A percentile compares a stretch with the other conserved stretches of the same genome.
phyloP scores from a whole-genome alignment of 2,888 invertebrate genomes.

The Thereva nobilitata region DNA sequence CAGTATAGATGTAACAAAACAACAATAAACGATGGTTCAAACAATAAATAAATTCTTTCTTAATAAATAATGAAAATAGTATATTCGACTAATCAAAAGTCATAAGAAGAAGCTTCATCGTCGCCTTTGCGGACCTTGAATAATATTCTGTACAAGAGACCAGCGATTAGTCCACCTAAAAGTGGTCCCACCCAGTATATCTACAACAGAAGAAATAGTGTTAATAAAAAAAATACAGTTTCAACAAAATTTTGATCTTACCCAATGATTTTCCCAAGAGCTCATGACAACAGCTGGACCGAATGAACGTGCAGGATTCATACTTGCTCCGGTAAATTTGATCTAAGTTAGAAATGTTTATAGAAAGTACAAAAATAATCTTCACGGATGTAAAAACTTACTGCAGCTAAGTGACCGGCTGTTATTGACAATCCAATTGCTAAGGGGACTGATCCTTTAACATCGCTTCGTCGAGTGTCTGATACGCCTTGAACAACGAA shows the following conservation, averaged over 20 bases:
- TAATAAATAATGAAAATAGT: neutral
- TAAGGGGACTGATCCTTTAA: constrained; percentile 82
- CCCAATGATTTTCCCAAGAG: constrained; percentile 81
- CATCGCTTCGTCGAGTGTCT: constrained; percentile 76
- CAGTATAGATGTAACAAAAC: too few relatives aligned
- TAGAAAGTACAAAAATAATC: neutral
- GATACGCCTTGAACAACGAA: constrained; percentile 85
- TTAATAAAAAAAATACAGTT: neutral
- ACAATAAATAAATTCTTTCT: too few relatives aligned
- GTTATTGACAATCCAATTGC: constrained; percentile 87
- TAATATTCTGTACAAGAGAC: constrained; percentile 71
- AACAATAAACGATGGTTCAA: too few relatives aligned
- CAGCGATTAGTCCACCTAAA: constrained; percentile 74
- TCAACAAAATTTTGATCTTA: constrained; percentile 54
- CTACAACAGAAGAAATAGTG: constrained; percentile 55
- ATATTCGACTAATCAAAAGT: constrained; percentile 63
- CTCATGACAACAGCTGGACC: constrained; percentile 83
- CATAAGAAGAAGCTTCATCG: constrained; percentile 75
- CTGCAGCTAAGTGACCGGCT: constrained; percentile 82
- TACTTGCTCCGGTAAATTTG: constrained; percentile 82
- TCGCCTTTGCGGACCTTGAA: constrained; percentile 72
- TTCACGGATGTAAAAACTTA: constrained; percentile 61
- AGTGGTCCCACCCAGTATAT: constrained; percentile 89
- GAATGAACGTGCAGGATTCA: constrained; percentile 91
- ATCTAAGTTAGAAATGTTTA: constrained; percentile 60